Evolutionary conservation across 2,797 vertebrate species (phyloP), one percentile per base, ranked within the genome.

Genomic region (Falco cherrug): DNA sequence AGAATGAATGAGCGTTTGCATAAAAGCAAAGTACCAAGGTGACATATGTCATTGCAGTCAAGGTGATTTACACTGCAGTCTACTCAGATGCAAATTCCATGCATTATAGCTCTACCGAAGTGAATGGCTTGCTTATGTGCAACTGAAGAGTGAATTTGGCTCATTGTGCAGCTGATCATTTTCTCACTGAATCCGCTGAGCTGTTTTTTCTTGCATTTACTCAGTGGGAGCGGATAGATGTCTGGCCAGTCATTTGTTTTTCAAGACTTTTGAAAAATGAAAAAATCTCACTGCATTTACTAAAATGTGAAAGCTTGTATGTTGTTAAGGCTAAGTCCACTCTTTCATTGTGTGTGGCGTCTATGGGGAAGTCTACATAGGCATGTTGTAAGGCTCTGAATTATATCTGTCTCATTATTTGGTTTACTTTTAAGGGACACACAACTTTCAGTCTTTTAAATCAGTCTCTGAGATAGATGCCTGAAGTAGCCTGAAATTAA

Each of bases 61-160:
- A 86, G 59, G 69, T 91, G 95, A 91, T 96, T 93, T 95, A 91
- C 93, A 90, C 65, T 84, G 83, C 70, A 43, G 67, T 48, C 45
- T 37, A 94, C 76, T 94, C 87, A 86, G 39, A 97, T 96, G 95
- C 96, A 96, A 95, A 96, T 96, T 76, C 47, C 43, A 50, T 54
- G 69, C 87, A 43, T 41, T 68, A 2, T 54, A 78, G 69, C 69
- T 80, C 61, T 61, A 43, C 71, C 20, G 53, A 53, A 95, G 67
- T 94, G 96, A 96, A 97, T 87, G 85, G 35, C 54, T 93, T 94
- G 43, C 93, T 88, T 95, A 75, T 94, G 76, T 74, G 84, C 63
- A 79, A 26, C 65, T 56, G 21, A 86, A 63, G 83, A 63, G 80
- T 81, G 82, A 73, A 73, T 81, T 94, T 91, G 89, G 61, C 80